phyloP scores from a whole-genome alignment of 2,888 invertebrate species.

The Lucinisca nassula region DNA sequence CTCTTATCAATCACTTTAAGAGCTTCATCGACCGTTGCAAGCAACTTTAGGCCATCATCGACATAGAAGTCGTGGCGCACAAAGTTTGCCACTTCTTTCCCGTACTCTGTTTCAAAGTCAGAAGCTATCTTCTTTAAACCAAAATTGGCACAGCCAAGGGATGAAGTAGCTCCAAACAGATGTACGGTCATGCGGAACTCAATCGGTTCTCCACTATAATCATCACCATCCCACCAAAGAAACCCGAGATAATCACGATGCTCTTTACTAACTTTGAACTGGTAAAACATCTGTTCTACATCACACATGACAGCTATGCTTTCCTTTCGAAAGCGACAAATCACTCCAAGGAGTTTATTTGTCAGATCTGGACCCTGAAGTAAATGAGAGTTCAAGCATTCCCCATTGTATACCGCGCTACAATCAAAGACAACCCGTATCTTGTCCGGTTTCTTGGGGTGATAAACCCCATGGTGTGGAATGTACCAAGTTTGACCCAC shows the following conservation, averaged over 20 bases:
- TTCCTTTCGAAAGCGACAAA: slow-evolving; percentile 56
- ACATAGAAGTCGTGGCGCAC: slow-evolving; percentile 58
- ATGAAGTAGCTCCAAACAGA: slow-evolving; percentile 65
- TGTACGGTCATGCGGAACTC: slow-evolving; percentile 66
- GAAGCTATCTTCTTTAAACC: slow-evolving; percentile 51
- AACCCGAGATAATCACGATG: slow-evolving; percentile 66
- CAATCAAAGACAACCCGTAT: too few relatives aligned
- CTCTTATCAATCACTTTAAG: background rate
- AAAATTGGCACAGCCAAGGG: slow-evolving; percentile 65
- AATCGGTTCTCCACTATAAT: slow-evolving; percentile 10
- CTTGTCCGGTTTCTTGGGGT: too few relatives aligned
- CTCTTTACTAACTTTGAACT: slow-evolving; percentile 44
- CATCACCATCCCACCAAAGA: slow-evolving; percentile 67
- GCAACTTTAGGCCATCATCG: slow-evolving; percentile 49
- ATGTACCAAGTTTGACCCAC: slow-evolving; percentile 34
- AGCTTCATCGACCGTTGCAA: slow-evolving; percentile 38
- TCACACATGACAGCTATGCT: slow-evolving; percentile 65
- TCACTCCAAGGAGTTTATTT: slow-evolving; percentile 58
- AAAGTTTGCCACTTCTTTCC: slow-evolving; percentile 36
- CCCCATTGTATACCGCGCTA: slow-evolving; percentile 37
- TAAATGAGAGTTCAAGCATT: slow-evolving; percentile 40
- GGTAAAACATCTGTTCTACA: slow-evolving; percentile 70
- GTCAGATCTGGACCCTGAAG: slow-evolving; percentile 61
- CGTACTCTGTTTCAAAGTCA: slow-evolving; percentile 21
- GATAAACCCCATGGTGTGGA: slow-evolving; percentile 56